phyloP scores from a whole-genome alignment of 2,113 vertebrate species.

The Carettochelys insculpta region DNA sequence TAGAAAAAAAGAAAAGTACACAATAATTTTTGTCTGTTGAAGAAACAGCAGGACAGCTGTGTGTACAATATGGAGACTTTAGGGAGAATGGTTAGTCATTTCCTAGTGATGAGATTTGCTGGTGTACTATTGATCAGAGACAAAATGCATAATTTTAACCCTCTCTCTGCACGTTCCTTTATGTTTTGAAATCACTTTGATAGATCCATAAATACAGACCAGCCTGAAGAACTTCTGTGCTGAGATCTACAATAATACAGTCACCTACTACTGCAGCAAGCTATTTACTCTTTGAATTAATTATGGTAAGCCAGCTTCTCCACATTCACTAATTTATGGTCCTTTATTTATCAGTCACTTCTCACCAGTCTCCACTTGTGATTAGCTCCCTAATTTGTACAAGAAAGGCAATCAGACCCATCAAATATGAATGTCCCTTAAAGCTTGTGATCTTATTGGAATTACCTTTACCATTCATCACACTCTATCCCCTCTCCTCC shows the following conservation, averaged over 20 bases:
- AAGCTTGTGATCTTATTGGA: rapidly evolving
- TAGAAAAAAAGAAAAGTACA: not conserved
- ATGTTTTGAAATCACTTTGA: not conserved
- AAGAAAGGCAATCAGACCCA: not conserved
- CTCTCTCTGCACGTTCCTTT: rapidly evolving
- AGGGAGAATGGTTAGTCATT: not conserved
- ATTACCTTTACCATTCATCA: rapidly evolving
- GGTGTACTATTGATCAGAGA: rapidly evolving
- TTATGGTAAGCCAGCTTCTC: not conserved
- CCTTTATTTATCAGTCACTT: not conserved
- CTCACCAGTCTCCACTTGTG: rapidly evolving
- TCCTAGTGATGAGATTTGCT: not conserved
- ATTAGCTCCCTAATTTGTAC: not conserved
- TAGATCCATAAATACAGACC: rapidly evolving
- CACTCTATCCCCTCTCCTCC: not conserved
- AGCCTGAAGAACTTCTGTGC: not conserved
- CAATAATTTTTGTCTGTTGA: not conserved
- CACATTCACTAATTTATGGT: not conserved
- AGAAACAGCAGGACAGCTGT: not conserved
- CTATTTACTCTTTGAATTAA: rapidly evolving
- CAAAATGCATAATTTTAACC: not conserved
- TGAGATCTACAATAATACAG: not conserved
- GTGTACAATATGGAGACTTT: not conserved
- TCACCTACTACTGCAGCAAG: rapidly evolving
- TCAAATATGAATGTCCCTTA: not conserved